These are phyloP conservation scores for Rhopalosiphum nymphaeae DNA, from an alignment of 2,888 invertebrate genomes.

Conservation along the genomic window DNA sequence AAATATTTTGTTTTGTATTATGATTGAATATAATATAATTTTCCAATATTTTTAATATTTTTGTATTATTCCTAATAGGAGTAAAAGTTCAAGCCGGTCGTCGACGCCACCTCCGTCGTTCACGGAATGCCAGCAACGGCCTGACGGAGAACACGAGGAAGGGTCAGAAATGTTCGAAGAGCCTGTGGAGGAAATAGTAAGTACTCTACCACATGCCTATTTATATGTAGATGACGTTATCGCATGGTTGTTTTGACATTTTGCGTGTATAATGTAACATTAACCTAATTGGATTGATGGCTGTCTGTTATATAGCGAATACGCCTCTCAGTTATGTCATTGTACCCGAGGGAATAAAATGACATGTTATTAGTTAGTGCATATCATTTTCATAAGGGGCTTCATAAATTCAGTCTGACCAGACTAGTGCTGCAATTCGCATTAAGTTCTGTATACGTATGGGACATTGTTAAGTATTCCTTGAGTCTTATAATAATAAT, in stretches of 20 bases:
- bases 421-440: not conserved
- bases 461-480: not conserved
- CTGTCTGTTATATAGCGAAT: constrained; percentile 38
- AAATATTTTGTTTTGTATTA: not conserved
- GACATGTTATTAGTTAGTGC: constrained; percentile 34
- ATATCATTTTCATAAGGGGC: constrained; percentile 59
- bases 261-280: constrained; percentile 51
- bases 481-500: not conserved
- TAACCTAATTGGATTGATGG: constrained; percentile 61
- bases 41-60: not conserved
- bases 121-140: constrained; percentile 42
- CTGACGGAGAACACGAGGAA: constrained; percentile 60
- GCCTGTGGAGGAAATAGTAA: constrained; percentile 67
- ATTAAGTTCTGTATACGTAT: not conserved
- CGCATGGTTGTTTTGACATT: constrained; percentile 52
- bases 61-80: constrained; percentile 2
- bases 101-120: constrained; percentile 53
- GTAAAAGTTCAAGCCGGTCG: constrained; percentile 59
- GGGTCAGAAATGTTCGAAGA: constrained; percentile 67
- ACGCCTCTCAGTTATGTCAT: constrained; percentile 63
- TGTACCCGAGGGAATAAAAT: constrained; percentile 36
- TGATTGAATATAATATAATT: not conserved
- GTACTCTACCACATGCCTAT: not conserved
- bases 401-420: constrained; percentile 12
- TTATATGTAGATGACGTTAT: constrained; percentile 31